Evolutionary conservation across 2,888 invertebrate genomes (phyloP).

Genomic region (Bugulina stolonifera): DNA sequence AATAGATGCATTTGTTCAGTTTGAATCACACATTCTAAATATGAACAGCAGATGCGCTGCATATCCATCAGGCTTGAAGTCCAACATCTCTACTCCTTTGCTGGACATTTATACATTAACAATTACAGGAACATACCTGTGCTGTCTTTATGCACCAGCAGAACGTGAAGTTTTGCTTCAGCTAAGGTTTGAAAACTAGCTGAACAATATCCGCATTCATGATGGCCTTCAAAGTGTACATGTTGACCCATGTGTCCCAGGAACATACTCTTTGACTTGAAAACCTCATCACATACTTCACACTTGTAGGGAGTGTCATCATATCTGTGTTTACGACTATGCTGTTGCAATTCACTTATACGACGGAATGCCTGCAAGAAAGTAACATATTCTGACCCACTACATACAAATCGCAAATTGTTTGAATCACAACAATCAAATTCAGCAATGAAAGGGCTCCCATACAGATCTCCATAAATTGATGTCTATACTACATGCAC

Average conservation of each 20-base stretch:
- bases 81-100: no score
- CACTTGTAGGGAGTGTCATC: neutral
- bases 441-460: no score
- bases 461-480: no score
- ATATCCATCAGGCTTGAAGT: no score
- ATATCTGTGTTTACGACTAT: neutral
- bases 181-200: conserved; percentile 20
- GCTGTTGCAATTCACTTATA: conserved; percentile 6
- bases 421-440: no score
- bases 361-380: conserved; percentile 8
- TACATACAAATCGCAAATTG: no score
- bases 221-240: conserved; percentile 22
- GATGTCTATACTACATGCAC: no score
- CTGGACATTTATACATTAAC: no score
- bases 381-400: no score
- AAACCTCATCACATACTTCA: conserved; percentile 8
- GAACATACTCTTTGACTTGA: neutral
- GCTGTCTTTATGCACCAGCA: conserved; percentile 19
- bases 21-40: no score
- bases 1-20: no score
- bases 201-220: conserved; percentile 20
- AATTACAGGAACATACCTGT: conserved; percentile 18
- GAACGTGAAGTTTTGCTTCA: conserved; percentile 12
- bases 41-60: no score
- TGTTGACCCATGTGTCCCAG: neutral